Evolutionary conservation across 2,888 invertebrate genomes (phyloP), one percentile per base, ranked within the genome.

Genomic region (Bursaphelenchus okinawaensis): DNA sequence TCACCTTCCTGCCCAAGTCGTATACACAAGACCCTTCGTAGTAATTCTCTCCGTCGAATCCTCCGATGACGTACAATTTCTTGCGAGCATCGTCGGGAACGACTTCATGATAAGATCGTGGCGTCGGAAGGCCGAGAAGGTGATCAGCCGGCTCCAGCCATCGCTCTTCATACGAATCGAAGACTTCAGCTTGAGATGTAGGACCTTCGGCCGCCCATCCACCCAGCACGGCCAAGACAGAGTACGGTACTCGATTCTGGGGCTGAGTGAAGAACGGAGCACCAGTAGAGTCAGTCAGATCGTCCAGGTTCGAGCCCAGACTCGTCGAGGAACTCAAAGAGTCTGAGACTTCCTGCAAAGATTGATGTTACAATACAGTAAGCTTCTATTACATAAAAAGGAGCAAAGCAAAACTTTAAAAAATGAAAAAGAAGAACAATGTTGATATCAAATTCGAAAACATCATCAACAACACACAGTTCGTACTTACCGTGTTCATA

Each of bases 21-120:
- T 92, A 93, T 75, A 90, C 90, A 8, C 91, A 88, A 75, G 59
- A 93, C 7, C 71, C 83, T 72, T 84, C 85, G 71, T 83, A 83
- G 70, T 85, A 85, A 28, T 83, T 76, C 8, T 75, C 77, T 2
- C 85, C 85, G 68, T 85, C 84, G 71, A 85, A 86, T 7, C 85
- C 86, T 4, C 86, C 86, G 22, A 86, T 78, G 63, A 85, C 79
- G 75, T 84, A 86, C n/a, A 86, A 81, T 90, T 24, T 40, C n/a
- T 27, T n/a, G 9, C 55, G 40, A 24, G 52, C 20, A 23, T 24
- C 24, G 26, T n/a, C 60, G n/a, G 29, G 40, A 9, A 57, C 61
- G 8, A 27, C 84, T 0, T 89, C 90, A 81, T 91, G 91, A 82
- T 91, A 91, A 0, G 90, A 90, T 52, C 90, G 87, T 9, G 56